These are phyloP conservation scores for Limonius californicus DNA, from an alignment of 1,140 invertebrate species.

Conservation along the genomic window DNA sequence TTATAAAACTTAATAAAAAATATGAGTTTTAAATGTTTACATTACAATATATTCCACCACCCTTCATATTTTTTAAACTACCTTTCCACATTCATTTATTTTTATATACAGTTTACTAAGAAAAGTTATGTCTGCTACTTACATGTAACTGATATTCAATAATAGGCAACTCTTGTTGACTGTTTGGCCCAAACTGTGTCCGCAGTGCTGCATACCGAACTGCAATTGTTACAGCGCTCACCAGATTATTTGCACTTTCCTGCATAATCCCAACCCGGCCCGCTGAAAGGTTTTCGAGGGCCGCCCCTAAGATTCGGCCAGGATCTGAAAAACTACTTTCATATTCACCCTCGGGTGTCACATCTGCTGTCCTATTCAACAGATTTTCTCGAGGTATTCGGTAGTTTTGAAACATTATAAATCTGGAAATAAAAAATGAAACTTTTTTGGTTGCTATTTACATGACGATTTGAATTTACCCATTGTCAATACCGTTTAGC, in stretches of 20 bases:
- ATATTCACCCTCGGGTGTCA: slow-evolving; percentile 81
- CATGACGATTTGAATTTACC: too few species aligned
- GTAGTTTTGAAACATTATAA: slow-evolving; percentile 85
- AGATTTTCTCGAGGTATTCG: slow-evolving; percentile 78
- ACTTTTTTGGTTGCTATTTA: too few species aligned
- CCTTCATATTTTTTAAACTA: too few species aligned
- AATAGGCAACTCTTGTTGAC: slow-evolving; percentile 66
- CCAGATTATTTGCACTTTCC: slow-evolving; percentile 71
- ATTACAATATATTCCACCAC: too few species aligned
- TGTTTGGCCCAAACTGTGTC: slow-evolving; percentile 69
- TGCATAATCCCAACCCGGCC: slow-evolving; percentile 73
- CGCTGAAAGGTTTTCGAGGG: slow-evolving; percentile 80
- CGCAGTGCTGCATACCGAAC: slow-evolving; percentile 86
- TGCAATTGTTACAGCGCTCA: slow-evolving; percentile 77
- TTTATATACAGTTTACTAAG: too few species aligned
- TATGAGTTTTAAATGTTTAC: too few species aligned
- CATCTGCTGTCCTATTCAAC: slow-evolving; percentile 86
- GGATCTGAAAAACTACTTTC: slow-evolving; percentile 73
- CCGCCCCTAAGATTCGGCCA: slow-evolving; percentile 72
- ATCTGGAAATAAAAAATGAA: slow-evolving; percentile 54
- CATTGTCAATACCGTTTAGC: slow-evolving; percentile 88
- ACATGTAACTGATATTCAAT: slow-evolving; percentile 89
- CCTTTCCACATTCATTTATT: too few species aligned
- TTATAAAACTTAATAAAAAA: too few species aligned
- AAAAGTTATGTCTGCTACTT: too few species aligned